These are phyloP conservation scores for Heliconius erato DNA, from an alignment of 2,888 invertebrate species.

Conservation along the genomic window DNA sequence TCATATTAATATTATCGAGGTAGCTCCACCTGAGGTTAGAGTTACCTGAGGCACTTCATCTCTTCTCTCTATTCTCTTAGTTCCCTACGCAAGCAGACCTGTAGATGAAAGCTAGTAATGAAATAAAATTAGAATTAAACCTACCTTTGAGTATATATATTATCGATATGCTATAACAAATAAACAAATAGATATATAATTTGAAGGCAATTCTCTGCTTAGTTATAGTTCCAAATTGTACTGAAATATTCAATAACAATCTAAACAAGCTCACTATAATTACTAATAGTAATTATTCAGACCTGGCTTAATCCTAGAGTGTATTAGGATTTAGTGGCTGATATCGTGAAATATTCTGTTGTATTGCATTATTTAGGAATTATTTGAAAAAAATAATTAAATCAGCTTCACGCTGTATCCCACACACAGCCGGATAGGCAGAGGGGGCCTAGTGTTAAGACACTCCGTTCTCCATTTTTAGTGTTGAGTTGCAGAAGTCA, in stretches of 20 bases:
- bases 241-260: slow-evolving; percentile 29
- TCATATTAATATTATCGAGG: no score
- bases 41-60: no score
- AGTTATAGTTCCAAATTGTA: slow-evolving; percentile 7
- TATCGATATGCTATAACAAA: not conserved
- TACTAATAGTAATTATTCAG: slow-evolving; percentile 36
- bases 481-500: no score
- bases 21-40: no score
- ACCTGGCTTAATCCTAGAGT: slow-evolving; percentile 26
- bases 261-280: slow-evolving; percentile 31
- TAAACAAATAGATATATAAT: slow-evolving; percentile 7
- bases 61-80: no score
- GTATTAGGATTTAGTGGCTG: slow-evolving; percentile 19
- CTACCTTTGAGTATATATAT: not conserved
- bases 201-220: not conserved
- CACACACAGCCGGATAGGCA: no score
- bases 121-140: not conserved
- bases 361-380: not conserved
- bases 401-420: no score
- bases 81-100: no score
- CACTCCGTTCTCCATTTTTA: no score
- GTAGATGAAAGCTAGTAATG: no score
- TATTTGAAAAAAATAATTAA: not conserved
- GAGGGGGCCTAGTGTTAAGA: no score
- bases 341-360: not conserved